Evolutionary conservation across 2,113 vertebrate genomes (phyloP).

Genomic region (Dissostichus mawsoni): DNA sequence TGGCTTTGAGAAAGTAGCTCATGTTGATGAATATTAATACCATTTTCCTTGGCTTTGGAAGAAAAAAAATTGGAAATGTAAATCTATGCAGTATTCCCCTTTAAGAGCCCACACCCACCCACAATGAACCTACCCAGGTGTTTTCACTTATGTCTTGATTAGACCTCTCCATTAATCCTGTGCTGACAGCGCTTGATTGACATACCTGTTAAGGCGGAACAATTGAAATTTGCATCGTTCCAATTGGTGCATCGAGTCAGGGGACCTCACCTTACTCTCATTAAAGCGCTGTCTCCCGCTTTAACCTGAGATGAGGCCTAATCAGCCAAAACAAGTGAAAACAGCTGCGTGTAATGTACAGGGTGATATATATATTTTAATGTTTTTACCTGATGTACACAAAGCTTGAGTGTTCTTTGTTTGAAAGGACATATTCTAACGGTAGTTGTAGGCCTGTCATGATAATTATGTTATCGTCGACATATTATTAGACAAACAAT

Average conservation of each 20-base stretch:
- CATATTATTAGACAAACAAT: no score
- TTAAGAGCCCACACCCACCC: neutral
- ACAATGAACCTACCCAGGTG: constrained; percentile 23
- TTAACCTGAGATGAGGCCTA: neutral
- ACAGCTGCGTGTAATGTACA: neutral
- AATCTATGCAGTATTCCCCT: neutral
- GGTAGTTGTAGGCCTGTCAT: neutral
- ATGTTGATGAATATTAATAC: neutral
- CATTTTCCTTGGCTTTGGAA: neutral
- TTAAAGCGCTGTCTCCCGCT: neutral
- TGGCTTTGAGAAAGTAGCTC: neutral
- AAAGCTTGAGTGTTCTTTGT: neutral
- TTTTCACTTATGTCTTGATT: constrained; percentile 9
- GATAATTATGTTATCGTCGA: no score
- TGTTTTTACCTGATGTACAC: neutral
- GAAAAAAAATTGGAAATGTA: neutral
- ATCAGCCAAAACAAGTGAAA: constrained; percentile 8
- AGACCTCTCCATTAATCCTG: neutral
- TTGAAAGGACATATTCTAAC: neutral
- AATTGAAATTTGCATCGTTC: neutral
- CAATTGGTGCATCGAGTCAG: neutral
- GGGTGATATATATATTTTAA: no score
- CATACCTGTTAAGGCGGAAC: neutral
- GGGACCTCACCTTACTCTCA: neutral
- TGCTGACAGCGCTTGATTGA: neutral